A percentile compares a stretch with the other conserved stretches of the same genome.
phyloP scores from a whole-genome alignment of 1,140 invertebrate genomes.

The Paraescarpia echinospica region DNA sequence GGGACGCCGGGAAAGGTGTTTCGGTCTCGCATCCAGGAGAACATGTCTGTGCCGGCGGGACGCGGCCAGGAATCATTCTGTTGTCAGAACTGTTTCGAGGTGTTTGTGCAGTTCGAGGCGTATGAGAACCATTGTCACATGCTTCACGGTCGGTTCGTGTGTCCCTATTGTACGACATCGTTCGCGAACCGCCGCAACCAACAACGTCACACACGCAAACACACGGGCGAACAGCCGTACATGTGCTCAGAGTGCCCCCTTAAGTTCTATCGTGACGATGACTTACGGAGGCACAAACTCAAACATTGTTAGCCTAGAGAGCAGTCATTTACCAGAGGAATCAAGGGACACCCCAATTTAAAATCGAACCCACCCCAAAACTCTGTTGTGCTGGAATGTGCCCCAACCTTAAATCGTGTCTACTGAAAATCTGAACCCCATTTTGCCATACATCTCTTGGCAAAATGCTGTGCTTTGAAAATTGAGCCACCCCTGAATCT shows the following conservation, averaged over 20 bases:
- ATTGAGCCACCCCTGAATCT: no score
- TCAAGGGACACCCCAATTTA: no score
- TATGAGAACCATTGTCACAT: background rate
- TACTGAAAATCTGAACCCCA: no score
- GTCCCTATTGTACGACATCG: background rate
- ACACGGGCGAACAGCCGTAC: slow-evolving; percentile 3
- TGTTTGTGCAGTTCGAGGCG: background rate
- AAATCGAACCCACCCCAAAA: no score
- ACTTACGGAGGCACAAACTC: slow-evolving; percentile 10
- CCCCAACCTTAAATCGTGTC: no score
- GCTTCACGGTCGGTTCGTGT: background rate
- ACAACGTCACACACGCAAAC: background rate
- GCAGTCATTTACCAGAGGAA: no score
- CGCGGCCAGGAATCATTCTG: background rate
- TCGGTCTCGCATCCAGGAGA: background rate
- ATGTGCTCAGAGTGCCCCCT: background rate
- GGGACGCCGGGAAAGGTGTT: background rate
- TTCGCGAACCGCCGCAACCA: slow-evolving; percentile 10
- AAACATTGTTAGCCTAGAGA: background rate
- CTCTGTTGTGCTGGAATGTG: no score
- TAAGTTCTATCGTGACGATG: slow-evolving; percentile 1
- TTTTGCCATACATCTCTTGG: no score
- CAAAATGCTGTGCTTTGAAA: no score
- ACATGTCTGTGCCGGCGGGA: background rate
- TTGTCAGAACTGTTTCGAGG: slow-evolving; percentile 3